phyloP scores from a whole-genome alignment of 2,888 invertebrate genomes.

The Myopa testacea region DNA sequence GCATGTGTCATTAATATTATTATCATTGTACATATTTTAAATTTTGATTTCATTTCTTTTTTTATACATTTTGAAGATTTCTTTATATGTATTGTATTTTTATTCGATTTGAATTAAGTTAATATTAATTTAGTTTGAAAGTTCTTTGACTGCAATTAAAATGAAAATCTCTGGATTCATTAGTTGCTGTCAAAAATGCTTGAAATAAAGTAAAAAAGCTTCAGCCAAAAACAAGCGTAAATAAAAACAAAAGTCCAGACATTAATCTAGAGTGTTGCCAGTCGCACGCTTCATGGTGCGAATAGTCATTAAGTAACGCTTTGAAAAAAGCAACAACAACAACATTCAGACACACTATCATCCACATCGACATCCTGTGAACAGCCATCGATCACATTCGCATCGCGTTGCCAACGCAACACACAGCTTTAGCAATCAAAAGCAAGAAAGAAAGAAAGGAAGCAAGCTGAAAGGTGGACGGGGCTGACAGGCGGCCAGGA shows the following conservation, averaged over 20 bases:
- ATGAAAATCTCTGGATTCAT: not conserved
- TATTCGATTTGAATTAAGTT: not conserved
- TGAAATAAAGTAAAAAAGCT: not conserved
- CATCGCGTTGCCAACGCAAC: slow-evolving; percentile 22
- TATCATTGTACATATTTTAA: too few species aligned
- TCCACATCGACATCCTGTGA: slow-evolving; percentile 10
- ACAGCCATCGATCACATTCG: slow-evolving; percentile 19
- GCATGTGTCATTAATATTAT: too few species aligned
- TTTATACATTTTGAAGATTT: too few species aligned
- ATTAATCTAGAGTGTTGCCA: slow-evolving; percentile 21
- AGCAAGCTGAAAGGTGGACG: not conserved
- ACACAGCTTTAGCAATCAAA: not conserved
- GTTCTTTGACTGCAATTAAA: not conserved
- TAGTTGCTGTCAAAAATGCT: not conserved
- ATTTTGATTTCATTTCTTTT: too few species aligned
- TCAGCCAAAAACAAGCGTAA: not conserved
- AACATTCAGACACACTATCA: not conserved
- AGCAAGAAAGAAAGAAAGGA: not conserved
- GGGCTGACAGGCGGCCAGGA: not conserved
- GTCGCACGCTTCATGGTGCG: slow-evolving; percentile 34
- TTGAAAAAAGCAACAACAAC: slow-evolving; percentile 1
- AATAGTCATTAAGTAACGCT: slow-evolving; percentile 33
- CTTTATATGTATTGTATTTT: too few species aligned
- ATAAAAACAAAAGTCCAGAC: not conserved
- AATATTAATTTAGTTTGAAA: not conserved